phyloP scores from a whole-genome alignment of 2,113 vertebrate species.

The Anguilla japonica region DNA sequence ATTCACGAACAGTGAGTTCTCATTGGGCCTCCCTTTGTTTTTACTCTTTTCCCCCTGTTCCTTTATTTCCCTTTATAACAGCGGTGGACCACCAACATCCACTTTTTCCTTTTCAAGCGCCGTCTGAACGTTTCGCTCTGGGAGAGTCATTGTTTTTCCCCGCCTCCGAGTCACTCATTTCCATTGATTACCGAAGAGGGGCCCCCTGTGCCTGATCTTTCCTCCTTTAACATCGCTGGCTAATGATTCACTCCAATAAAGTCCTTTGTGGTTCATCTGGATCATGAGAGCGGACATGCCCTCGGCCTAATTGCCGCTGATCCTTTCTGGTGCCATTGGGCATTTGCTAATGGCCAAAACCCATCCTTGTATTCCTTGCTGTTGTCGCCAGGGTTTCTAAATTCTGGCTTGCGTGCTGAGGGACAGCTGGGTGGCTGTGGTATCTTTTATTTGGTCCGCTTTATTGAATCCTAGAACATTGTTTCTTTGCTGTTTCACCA shows the following conservation, averaged over 20 bases:
- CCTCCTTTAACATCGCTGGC: constrained; percentile 10
- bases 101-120: not conserved
- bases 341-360: not conserved
- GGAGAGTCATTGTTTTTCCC: not conserved
- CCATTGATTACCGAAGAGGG: not conserved
- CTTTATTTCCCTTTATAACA: not conserved
- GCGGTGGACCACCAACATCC: not conserved
- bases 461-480: not conserved
- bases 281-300: constrained; percentile 17
- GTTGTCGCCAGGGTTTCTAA: not conserved
- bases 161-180: not conserved
- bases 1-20: not conserved
- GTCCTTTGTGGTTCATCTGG: constrained; percentile 26
- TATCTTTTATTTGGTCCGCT: not conserved
- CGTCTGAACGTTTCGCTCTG: not conserved
- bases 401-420: too few species aligned
- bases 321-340: constrained; percentile 5
- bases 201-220: constrained; percentile 8
- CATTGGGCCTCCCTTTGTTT: not conserved
- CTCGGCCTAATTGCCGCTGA: constrained; percentile 22
- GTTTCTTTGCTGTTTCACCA: not conserved
- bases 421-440: too few species aligned
- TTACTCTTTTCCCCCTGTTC: not conserved
- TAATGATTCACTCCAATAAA: constrained; percentile 29
- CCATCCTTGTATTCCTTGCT: not conserved